Percentiles rank a stretch among this genome's conserved stretches.
These are phyloP conservation scores for Cinclus cinclus DNA, from an alignment of 2,113 vertebrate species.

Conservation along the genomic window DNA sequence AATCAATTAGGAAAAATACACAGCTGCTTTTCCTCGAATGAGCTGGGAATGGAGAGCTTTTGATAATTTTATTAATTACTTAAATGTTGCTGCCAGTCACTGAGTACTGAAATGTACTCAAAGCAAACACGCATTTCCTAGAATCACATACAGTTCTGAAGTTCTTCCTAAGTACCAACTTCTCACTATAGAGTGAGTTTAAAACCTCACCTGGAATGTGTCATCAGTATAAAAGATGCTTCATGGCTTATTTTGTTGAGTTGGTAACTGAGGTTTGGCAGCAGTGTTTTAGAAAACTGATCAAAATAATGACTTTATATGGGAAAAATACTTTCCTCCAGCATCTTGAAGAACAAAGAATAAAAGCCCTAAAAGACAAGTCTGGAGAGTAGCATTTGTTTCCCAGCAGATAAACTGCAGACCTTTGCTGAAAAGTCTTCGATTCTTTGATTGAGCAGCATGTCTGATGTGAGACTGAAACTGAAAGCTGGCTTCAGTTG, in stretches of 20 bases:
- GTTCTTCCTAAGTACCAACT: background rate
- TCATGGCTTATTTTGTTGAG: background rate
- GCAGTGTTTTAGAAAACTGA: background rate
- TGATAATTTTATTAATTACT: background rate
- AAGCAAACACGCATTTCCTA: background rate
- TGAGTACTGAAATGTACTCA: background rate
- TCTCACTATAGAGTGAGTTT: background rate
- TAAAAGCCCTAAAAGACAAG: background rate
- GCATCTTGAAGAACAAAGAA: background rate
- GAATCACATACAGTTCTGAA: background rate
- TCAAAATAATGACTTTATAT: background rate
- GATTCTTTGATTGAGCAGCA: background rate
- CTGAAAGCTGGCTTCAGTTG: constrained; percentile 27
- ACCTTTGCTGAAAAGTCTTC: background rate
- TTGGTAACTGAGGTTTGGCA: background rate
- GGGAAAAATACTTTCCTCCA: background rate
- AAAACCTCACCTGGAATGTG: background rate
- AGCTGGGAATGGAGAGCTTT: background rate
- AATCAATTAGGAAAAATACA: background rate
- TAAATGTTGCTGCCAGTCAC: background rate
- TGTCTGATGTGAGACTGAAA: constrained; percentile 24
- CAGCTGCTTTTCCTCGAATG: background rate
- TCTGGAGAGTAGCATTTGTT: background rate
- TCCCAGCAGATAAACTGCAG: background rate
- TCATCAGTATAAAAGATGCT: background rate